Base-by-base conservation (phyloP, 2,113 vertebrate species). In the Oryzias javanicus region DNA sequence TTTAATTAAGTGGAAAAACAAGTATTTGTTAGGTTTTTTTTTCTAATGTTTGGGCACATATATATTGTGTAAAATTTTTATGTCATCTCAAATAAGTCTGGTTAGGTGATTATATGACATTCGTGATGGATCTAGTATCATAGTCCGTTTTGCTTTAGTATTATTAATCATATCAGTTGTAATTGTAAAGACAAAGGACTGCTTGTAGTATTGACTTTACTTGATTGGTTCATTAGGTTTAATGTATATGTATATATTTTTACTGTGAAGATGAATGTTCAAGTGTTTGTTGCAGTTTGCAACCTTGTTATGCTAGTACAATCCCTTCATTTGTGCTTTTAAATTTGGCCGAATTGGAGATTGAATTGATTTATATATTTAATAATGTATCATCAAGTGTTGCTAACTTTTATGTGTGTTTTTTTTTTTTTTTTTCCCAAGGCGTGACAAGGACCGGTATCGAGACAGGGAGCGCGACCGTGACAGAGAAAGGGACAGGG, bases 391-490 rank as follows among this genome's bases (percentile, higher is more conserved):
- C 6, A 22, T 53, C 5, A 62, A 17, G 47, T 61, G 42, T 44
- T 64, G 35, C 35, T 35, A 35, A 45, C 64, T 25, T 15, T 45
- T 1, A 1, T 19, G 17, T 17, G 7, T 56, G 6, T 67, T 27
- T 1, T 16, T 46, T 22, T 22, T 22, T 22, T 2, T 22, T 3
- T 22, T 22, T 22, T 22, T 8, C 51, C 4, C 17, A 81, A 98
- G 95, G 86, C 95, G 95, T 55, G 95, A 96, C 70, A 85, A 94
- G 55, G 95, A 94, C 84, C 89, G 93, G 5, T 92, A 97, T 53
- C 22, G 84, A 83, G 2, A 58, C 65, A 78, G 81, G 58, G 76
- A 81, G 46, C 55, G 93, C 0, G 94, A 95, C 59, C 90, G 93
- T 51, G 94, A 94, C 84, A 89, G 93, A 6, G 93, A 27, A 6